A percentile compares a stretch with the other conserved stretches of the same genome.
Evolutionary conservation across 2,888 invertebrate species (phyloP).

Genomic region (Cerastis leucographa): DNA sequence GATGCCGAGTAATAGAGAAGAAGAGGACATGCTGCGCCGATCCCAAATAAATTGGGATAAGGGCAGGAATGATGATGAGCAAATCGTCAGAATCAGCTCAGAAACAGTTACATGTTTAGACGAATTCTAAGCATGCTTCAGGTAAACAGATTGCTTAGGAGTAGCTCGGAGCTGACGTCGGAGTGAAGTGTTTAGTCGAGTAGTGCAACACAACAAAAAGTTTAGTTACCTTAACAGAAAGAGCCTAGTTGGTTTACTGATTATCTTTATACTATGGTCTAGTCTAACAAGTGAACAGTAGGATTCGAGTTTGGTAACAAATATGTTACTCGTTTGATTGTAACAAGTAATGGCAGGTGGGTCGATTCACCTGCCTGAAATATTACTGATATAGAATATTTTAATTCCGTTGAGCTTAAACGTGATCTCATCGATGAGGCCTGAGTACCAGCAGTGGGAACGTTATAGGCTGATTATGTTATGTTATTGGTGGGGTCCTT

Average conservation of each 20-base stretch:
- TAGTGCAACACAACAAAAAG: neutral
- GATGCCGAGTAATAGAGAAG: too few species aligned
- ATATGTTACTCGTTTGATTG: slow-evolving; percentile 48
- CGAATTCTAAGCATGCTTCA: neutral
- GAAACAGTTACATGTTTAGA: neutral
- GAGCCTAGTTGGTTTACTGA: neutral
- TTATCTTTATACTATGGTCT: slow-evolving; percentile 6
- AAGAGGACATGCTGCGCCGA: too few species aligned
- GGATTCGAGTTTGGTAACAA: slow-evolving; percentile 33
- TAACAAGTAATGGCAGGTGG: slow-evolving; percentile 37
- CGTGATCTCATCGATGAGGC: neutral
- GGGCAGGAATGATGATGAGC: neutral
- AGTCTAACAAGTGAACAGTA: slow-evolving; percentile 31
- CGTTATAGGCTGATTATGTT: neutral
- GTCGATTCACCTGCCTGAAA: slow-evolving; percentile 20
- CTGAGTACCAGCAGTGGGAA: neutral
- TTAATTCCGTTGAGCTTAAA: neutral
- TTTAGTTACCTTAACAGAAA: neutral
- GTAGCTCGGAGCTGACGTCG: neutral
- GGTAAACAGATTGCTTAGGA: neutral
- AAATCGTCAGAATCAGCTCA: neutral
- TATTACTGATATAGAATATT: neutral
- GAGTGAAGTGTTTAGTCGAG: neutral
- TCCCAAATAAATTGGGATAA: too few species aligned
- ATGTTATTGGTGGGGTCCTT: neutral